Conservation (phyloP, 2,888 invertebrate species). For the Napeogenes sylphis region DNA sequence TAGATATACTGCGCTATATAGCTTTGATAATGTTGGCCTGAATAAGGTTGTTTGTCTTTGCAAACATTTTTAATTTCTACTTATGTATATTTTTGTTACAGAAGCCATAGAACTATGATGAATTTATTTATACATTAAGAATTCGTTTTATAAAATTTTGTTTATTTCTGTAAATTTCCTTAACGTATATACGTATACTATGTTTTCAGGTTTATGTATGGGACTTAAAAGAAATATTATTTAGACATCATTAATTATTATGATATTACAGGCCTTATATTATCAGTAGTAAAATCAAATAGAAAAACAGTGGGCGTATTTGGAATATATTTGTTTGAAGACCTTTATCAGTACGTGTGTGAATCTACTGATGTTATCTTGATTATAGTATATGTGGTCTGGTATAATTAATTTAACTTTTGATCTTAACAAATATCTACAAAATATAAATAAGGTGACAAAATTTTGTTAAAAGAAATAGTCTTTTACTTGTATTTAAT, state of each 20-base stretch:
- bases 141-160: too few relatives aligned
- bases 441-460: not conserved
- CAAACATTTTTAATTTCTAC: too few relatives aligned
- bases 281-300: conserved; percentile 28
- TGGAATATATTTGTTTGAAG: conserved; percentile 32
- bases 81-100: too few relatives aligned
- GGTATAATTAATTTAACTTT: conserved; percentile 19
- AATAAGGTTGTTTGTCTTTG: not conserved
- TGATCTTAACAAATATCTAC: not conserved
- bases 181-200: too few relatives aligned
- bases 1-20: conserved; percentile 6
- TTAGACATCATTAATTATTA: conserved; percentile 5
- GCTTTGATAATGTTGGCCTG: not conserved
- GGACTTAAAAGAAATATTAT: not conserved
- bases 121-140: too few relatives aligned
- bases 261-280: conserved; percentile 13
- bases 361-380: conserved; percentile 25
- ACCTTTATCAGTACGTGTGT: conserved; percentile 24
- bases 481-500: too few relatives aligned
- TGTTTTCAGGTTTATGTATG: too few relatives aligned
- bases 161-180: too few relatives aligned
- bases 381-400: conserved; percentile 13
- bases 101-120: too few relatives aligned
- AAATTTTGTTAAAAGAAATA: too few relatives aligned
- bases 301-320: conserved; percentile 35